phyloP scores from a whole-genome alignment of 2,113 vertebrate genomes.

The Bos javanicus region DNA sequence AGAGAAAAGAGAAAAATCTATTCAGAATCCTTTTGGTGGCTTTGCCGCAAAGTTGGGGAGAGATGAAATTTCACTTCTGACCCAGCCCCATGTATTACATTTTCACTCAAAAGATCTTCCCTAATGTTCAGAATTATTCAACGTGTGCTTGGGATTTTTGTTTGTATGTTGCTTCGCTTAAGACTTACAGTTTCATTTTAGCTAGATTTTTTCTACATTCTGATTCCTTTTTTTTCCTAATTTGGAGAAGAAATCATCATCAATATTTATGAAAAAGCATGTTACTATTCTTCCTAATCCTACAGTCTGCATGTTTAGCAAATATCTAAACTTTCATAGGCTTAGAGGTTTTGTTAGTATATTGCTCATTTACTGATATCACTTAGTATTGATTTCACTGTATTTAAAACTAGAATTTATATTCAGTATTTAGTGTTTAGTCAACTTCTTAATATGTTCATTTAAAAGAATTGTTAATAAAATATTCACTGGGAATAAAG shows the following conservation, averaged over 20 bases:
- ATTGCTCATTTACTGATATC: background rate
- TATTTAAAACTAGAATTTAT: background rate
- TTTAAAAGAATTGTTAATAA: background rate
- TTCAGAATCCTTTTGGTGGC: slow-evolving; percentile 51
- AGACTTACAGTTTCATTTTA: slow-evolving; percentile 13
- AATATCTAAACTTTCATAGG: background rate
- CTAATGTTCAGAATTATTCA: slow-evolving; percentile 45
- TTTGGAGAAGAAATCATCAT: slow-evolving; percentile 27
- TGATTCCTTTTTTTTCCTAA: slow-evolving; percentile 21
- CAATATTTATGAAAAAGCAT: background rate
- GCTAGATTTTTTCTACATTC: background rate
- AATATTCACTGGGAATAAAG: background rate
- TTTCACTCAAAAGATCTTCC: slow-evolving; percentile 15
- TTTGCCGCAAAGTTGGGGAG: background rate
- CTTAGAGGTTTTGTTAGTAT: background rate
- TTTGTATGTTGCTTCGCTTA: background rate
- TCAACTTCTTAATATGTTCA: background rate
- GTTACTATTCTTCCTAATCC: background rate
- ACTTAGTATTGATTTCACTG: background rate
- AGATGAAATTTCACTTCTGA: background rate
- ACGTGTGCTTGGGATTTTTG: background rate
- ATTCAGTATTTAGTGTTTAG: background rate
- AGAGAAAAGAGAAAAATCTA: slow-evolving; percentile 52
- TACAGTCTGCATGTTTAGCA: background rate
- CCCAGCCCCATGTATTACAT: background rate